Percentiles rank a stretch among this genome's conserved stretches.
Conservation (phyloP, 2,797 vertebrate species). For the Tangara arthus region DNA sequence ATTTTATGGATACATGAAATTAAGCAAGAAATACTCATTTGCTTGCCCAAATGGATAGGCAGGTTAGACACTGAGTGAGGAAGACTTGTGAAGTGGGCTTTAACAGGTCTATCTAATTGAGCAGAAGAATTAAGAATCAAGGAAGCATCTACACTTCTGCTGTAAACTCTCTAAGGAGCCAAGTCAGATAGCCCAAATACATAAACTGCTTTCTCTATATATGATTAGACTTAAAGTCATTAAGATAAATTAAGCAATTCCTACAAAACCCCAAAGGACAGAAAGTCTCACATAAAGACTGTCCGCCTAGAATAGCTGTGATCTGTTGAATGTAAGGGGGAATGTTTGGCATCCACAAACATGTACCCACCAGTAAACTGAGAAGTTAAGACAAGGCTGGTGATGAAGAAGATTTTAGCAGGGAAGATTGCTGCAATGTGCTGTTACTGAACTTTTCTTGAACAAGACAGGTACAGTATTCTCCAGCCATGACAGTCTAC, state of each 20-base stretch:
- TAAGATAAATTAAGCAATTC: not conserved
- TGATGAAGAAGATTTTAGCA: not conserved
- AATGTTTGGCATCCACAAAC: not conserved
- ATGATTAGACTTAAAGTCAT: not conserved
- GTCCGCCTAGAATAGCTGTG: not conserved
- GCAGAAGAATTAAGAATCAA: not conserved
- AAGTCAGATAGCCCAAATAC: not conserved
- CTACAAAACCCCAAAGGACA: not conserved
- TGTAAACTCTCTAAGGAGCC: not conserved
- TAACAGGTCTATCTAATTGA: not conserved
- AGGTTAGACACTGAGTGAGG: not conserved
- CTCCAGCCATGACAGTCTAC: not conserved
- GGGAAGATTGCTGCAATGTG: not conserved
- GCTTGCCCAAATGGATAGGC: not conserved
- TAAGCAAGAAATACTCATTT: not conserved
- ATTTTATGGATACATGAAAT: not conserved
- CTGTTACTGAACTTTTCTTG: not conserved
- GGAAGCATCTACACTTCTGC: not conserved
- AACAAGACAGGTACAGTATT: fast-evolving
- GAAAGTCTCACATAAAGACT: not conserved
- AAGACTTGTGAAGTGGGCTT: not conserved
- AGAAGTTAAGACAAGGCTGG: not conserved
- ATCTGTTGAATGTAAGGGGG: not conserved
- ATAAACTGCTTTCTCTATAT: not conserved
- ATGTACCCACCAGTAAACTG: not conserved